Percentiles rank a stretch among this genome's conserved stretches.
phyloP scores from a whole-genome alignment of 2,888 invertebrate species.

The Gonocerus acuteangulatus region DNA sequence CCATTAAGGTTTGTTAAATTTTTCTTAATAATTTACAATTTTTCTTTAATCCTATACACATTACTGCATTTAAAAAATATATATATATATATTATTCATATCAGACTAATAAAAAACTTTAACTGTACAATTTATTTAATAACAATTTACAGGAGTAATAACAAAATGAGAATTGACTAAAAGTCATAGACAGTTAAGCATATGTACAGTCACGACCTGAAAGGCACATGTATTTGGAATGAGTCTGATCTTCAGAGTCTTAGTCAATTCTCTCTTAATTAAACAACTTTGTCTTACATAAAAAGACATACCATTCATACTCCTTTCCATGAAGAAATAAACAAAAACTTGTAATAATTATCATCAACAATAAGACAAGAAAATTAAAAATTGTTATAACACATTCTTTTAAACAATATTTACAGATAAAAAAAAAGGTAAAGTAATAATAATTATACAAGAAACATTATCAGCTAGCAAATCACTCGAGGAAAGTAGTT shows the following conservation, averaged over 20 bases:
- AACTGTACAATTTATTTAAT: background rate
- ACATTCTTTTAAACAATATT: slow-evolving; percentile 24
- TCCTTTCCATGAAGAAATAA: background rate
- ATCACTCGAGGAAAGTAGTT: slow-evolving; percentile 2
- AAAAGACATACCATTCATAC: slow-evolving; percentile 12
- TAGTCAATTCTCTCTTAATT: slow-evolving; percentile 8
- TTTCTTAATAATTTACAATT: slow-evolving; percentile 18
- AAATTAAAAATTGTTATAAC: slow-evolving; percentile 11
- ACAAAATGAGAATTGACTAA: slow-evolving; percentile 14
- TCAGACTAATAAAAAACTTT: background rate
- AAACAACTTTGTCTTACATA: slow-evolving; percentile 7
- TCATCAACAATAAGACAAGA: slow-evolving; percentile 12
- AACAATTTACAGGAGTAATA: background rate
- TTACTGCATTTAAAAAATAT: slow-evolving; percentile 8
- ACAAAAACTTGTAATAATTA: slow-evolving; percentile 9
- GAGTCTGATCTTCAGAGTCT: slow-evolving; percentile 4
- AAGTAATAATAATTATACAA: background rate
- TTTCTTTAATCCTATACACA: slow-evolving; percentile 12
- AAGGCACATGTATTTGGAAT: slow-evolving; percentile 20
- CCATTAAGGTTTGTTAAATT: slow-evolving; percentile 11
- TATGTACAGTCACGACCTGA: slow-evolving; percentile 15
- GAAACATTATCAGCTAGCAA: background rate
- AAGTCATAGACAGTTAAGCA: background rate
- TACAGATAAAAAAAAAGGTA: slow-evolving; percentile 14
- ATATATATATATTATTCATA: slow-evolving; percentile 19